A percentile compares a stretch with the other conserved stretches of the same genome.
Evolutionary conservation across 37 sponge, comb jelly and placozoan genomes (phyloP).

Genomic region (Lycopodina hypogea): DNA sequence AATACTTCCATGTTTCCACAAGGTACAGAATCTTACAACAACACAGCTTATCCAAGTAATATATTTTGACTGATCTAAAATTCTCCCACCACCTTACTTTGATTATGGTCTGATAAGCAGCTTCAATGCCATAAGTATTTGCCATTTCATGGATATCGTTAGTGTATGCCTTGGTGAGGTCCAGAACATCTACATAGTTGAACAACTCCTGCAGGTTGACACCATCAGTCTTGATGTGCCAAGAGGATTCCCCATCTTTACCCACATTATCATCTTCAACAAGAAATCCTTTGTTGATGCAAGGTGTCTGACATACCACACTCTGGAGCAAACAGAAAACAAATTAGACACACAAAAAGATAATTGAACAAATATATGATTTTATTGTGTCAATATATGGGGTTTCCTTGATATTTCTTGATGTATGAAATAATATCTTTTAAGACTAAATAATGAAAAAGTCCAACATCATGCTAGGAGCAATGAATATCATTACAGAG

Average conservation of each 20-base stretch:
- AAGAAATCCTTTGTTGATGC: slow-evolving; percentile 67
- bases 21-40: too few relatives aligned
- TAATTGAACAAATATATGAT: neutral
- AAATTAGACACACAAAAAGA: neutral
- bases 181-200: slow-evolving; percentile 61
- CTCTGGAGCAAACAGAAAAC: slow-evolving; percentile 19
- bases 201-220: slow-evolving; percentile 83
- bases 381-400: too few relatives aligned
- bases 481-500: too few relatives aligned
- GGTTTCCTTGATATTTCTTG: too few relatives aligned
- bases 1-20: too few relatives aligned
- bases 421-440: too few relatives aligned
- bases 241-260: neutral
- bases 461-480: too few relatives aligned
- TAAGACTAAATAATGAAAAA: too few relatives aligned
- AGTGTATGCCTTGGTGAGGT: slow-evolving; percentile 72
- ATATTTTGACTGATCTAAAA: too few relatives aligned
- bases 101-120: slow-evolving; percentile 73
- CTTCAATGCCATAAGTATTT: slow-evolving; percentile 83
- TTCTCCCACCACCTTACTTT: slow-evolving; percentile 35
- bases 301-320: slow-evolving; percentile 68
- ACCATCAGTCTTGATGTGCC: slow-evolving; percentile 79
- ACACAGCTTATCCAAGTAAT: too few relatives aligned
- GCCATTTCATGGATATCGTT: slow-evolving; percentile 88
- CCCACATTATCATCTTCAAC: slow-evolving; percentile 40